Conservation (phyloP, 2,797 vertebrate genomes). For the Tamandua tetradactyla region DNA sequence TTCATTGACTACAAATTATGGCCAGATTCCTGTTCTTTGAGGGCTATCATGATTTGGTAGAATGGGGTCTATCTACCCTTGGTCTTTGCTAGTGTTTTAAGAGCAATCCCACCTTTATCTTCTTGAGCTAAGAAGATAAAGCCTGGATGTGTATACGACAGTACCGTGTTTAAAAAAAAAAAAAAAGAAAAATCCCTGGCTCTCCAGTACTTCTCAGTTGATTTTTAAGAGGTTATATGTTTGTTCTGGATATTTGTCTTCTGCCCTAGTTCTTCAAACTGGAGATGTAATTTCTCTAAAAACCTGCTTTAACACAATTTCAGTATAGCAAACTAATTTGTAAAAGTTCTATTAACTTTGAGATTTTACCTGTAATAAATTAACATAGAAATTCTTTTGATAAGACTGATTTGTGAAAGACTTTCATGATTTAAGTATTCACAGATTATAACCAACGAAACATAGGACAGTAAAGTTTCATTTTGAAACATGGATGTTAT, state of each 20-base stretch:
- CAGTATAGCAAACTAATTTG: background rate
- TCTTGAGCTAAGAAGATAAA: background rate
- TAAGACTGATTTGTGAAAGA: background rate
- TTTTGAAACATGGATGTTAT: background rate
- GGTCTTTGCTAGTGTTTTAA: no score
- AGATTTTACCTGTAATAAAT: conserved; percentile 9
- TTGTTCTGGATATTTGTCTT: background rate
- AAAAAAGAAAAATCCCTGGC: background rate
- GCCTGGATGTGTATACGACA: rapidly evolving
- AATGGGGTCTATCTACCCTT: no score
- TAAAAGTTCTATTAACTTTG: background rate
- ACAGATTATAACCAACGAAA: background rate
- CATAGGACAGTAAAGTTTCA: background rate
- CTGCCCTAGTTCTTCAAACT: background rate
- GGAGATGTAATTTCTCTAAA: background rate
- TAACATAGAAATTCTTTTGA: background rate
- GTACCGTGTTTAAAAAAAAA: background rate
- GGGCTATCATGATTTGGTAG: no score
- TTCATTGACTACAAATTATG: no score
- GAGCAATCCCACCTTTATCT: background rate
- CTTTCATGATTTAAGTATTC: background rate
- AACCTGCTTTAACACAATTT: background rate
- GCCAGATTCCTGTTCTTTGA: no score
- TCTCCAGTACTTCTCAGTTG: rapidly evolving
- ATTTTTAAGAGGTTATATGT: background rate